Percentiles rank a stretch among this genome's conserved stretches.
Evolutionary conservation across 2,888 invertebrate species (phyloP).

Genomic region (Shargacucullia verbasci): DNA sequence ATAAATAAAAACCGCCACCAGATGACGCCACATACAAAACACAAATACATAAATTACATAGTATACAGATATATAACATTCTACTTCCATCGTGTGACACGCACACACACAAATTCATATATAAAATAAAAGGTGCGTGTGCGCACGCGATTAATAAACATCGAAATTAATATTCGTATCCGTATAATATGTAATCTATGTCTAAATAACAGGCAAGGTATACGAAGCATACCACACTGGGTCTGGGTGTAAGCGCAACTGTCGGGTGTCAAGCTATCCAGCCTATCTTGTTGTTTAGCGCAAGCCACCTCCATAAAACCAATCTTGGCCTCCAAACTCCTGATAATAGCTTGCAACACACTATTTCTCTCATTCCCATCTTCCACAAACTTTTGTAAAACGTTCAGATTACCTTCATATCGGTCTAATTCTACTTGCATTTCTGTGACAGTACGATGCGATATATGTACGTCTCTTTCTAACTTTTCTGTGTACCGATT

Average conservation of each 20-base stretch:
- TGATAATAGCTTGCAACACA: conserved; percentile 63
- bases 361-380: conserved; percentile 71
- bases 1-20: conserved; percentile 28
- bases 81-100: neutral
- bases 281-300: conserved; percentile 61
- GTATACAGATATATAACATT: conserved; percentile 3
- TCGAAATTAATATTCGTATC: neutral
- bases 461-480: conserved; percentile 65
- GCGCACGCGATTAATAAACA: too few species aligned
- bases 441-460: conserved; percentile 60
- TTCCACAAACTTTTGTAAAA: conserved; percentile 66
- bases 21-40: conserved; percentile 32
- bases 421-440: conserved; percentile 67
- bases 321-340: conserved; percentile 68
- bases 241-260: conserved; percentile 68
- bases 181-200: conserved; percentile 13
- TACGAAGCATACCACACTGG: conserved; percentile 59
- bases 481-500: conserved; percentile 65
- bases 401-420: conserved; percentile 73
- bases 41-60: conserved; percentile 18
- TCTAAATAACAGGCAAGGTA: conserved; percentile 14
- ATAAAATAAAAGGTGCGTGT: too few species aligned
- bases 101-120: neutral
- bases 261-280: conserved; percentile 63
- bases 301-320: conserved; percentile 67